Base-by-base conservation (phyloP, 1,140 invertebrate genomes). In the Oncopeltus fasciatus region DNA sequence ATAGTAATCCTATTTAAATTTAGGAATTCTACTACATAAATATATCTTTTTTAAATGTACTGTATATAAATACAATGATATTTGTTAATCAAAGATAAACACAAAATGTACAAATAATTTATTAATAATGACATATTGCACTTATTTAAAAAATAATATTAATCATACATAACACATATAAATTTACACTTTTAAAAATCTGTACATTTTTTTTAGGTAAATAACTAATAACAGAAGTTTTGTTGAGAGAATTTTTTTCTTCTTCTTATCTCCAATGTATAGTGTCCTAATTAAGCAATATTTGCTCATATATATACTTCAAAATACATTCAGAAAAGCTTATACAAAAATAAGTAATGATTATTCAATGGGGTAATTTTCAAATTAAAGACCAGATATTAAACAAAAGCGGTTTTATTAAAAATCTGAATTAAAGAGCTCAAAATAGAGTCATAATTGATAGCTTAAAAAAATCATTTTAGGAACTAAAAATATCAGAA, bases 21-120 rank as follows among this genome's bases (percentile, higher is more conserved):
- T 20, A 53, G 49, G 49, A 53, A 53, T 53, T 24, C 20, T 24
- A 24, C 24, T 53, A 53, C 18, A 53, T 53, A 53, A 53, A 53
- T 53, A 53, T 53, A 53, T 24, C 24, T 20, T 53, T 24, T 46
- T 24, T 24, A 24, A 53, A 53, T 38, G 31, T 38, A 14, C 14
- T 38, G 31, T 38, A 38, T 38, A 38, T 14, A 38, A 38, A 38
- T 38, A 38, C 14, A 38, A 38, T 5, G 31, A 38, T 8, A 38
- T 14, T 14, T 38, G 5, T 38, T 38, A 38, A 38, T 8, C 31
- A 38, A 38, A 14, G 5, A 38, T 38, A 38, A 38, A 38, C 31
- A 8, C 5, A 38, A 38, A 38, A 38, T 5, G 31, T 38, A 38
- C 31, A 38, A 38, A 38, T 38, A 38, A n/a, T 38, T 38, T 38